Evolutionary conservation across 2,113 vertebrate genomes (phyloP), one percentile per base, ranked within the genome.

Genomic region (Argyrosomus japonicus): DNA sequence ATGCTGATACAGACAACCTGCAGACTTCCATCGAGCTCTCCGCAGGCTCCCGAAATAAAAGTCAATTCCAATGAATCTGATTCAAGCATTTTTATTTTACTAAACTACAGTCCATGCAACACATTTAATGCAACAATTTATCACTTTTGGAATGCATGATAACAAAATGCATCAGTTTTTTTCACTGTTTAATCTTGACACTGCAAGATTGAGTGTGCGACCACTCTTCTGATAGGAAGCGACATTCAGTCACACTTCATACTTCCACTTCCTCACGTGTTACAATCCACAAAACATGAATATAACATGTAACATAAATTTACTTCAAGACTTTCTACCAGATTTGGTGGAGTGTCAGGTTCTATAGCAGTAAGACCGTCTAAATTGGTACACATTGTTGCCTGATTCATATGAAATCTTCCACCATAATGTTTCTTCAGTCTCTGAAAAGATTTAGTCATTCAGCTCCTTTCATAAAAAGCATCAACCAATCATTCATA

Each of bases 1-100:
- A 64, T 58, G 45, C 65, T 58, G 77, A 80, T 47, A 15, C 32
- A 60, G 72, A 27, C 29, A 45, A 47, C 15, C 29, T 80, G 57
- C 45, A 23, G 47, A 21, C 47, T 62, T 36, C 27, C 13, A 36
- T 32, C 14, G 21, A 57, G 43, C 56, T 54, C 23, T 65, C 65
- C 45, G 53, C 23, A 75, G n/a, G 18, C 36, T 45, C 5, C 6
- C 3, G 15, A 29, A 45, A 63, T 43, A 32, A 51, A 25, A 69
- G 64, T 23, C 3, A 63, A 70, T 43, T 75, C 21, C 32, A 4
- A 40, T 69, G 43, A 57, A 13, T 57, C 17, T 11, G 68, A 61
- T 61, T 83, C 17, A 67, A 72, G 36, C 27, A 32, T 21, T 65
- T 36, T 67, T 25, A 19, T 53, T 53, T 60, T 53, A 77, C 43